Percentiles rank a stretch among this genome's conserved stretches.
Evolutionary conservation across 1,140 invertebrate genomes (phyloP).

Genomic region (Apis cerana): DNA sequence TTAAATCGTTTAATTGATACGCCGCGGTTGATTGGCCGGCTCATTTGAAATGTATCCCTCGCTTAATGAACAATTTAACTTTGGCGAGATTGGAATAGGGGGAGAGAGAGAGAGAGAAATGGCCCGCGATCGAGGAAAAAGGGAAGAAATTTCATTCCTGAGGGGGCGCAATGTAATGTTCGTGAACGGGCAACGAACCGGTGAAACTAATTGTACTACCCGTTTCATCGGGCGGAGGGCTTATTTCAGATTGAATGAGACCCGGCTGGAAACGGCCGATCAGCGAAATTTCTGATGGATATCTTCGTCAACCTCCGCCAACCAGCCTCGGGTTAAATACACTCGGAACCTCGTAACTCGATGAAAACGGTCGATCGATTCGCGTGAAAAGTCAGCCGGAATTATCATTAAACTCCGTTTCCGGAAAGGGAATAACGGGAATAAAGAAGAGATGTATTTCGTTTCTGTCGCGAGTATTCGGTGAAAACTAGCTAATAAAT

Average conservation of each 20-base stretch:
- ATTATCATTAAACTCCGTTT: slow-evolving; percentile 6
- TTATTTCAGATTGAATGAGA: slow-evolving; percentile 70
- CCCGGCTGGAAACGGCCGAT: slow-evolving; percentile 61
- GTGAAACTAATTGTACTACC: slow-evolving; percentile 67
- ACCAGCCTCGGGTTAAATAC: slow-evolving; percentile 35
- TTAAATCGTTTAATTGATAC: not conserved
- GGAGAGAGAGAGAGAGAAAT: not conserved
- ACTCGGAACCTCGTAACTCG: slow-evolving; percentile 58
- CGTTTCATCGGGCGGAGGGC: slow-evolving; percentile 44
- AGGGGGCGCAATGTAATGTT: slow-evolving; percentile 45
- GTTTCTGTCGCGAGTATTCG: no score
- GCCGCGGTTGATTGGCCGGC: not conserved
- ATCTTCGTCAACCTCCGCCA: slow-evolving; percentile 32
- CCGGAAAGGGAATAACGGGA: not conserved
- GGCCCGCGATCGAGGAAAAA: slow-evolving; percentile 5
- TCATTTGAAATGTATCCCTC: not conserved
- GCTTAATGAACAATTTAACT: not conserved
- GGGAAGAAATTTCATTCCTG: slow-evolving; percentile 2
- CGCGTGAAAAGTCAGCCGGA: slow-evolving; percentile 45
- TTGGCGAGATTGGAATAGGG: slow-evolving; percentile 17
- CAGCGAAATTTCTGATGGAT: slow-evolving; percentile 75
- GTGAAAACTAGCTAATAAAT: not conserved
- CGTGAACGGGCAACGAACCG: slow-evolving; percentile 49
- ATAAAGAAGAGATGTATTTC: not conserved
- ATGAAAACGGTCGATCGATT: slow-evolving; percentile 60